Evolutionary conservation across 2,113 vertebrate species (phyloP).

Genomic region (Microcebus murinus): DNA sequence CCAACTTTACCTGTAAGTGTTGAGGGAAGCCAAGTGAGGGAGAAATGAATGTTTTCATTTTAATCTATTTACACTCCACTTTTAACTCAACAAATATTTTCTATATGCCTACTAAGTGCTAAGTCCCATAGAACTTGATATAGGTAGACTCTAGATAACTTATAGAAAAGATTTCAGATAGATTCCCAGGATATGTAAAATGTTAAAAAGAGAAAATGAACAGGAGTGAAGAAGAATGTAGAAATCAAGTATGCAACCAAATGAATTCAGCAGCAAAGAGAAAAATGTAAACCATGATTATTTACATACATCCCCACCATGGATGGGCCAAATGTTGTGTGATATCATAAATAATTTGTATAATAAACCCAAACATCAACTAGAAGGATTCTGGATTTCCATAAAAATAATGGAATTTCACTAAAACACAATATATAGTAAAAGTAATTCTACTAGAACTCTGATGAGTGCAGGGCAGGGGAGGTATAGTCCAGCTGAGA

Average conservation of each 20-base stretch:
- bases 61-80: not conserved
- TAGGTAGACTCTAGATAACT: not conserved
- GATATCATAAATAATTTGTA: not conserved
- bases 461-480: not conserved
- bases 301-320: not conserved
- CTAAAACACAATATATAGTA: not conserved
- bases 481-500: not conserved
- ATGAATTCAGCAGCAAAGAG: not conserved
- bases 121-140: not conserved
- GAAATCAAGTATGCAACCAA: not conserved
- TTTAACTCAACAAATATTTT: constrained; percentile 15
- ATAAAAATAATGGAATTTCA: not conserved
- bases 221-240: not conserved
- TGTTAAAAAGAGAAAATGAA: not conserved
- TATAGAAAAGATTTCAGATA: constrained; percentile 12
- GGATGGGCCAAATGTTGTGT: not conserved
- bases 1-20: not conserved
- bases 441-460: not conserved
- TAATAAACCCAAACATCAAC: not conserved
- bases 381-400: not conserved
- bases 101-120: not conserved
- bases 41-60: not conserved
- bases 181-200: not conserved
- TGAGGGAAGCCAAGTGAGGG: not conserved
- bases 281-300: not conserved